Evolutionary conservation across 2,888 invertebrate genomes (phyloP), one percentile per base, ranked within the genome.

Genomic region (Diarsia dahlii): DNA sequence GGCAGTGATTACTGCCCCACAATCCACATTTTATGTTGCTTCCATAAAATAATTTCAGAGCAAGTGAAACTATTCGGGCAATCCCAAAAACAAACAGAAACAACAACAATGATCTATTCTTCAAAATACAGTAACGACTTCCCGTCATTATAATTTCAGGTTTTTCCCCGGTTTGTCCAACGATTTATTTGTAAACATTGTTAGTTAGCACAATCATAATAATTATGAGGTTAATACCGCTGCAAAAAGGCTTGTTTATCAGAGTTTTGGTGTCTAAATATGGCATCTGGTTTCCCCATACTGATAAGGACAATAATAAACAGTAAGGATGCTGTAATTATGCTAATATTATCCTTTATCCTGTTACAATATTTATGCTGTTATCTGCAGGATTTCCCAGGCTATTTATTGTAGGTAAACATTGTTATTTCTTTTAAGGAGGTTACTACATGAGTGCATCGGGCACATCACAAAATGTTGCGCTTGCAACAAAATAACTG

Each of bases 341-440:
- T 63, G 18, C 10, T 12, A 50, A 50, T 48, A 28, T 28, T 23
- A 23, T 23, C 13, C 39, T 73, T 48, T 76, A 58, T 76, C 73
- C 82, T 71, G 45, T 73, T 48, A 52, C 1, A 54, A n/a, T 73
- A 39, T 84, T 81, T 68, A 54, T 62, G 23, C 74, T 74, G 8
- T 65, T 62, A 82, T 71, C 60, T n/a, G 23, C 28, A 23, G 45
- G 64, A 71, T 58, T 68, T 68, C 81, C 81, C 71, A 64, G 50
- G 3, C 12, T 60, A 34, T 63, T 2, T 50, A 18, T 10, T 28
- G n/a, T 13, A 58, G 13, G 46, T 70, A 64, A 70, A 70, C 56
- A 70, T 12, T 83, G 18, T 77, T 82, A 9, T 82, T 71, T 80
- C 78, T 66, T 58, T n/a, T 48, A 62, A 15, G 20, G 28, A 28